phyloP scores from a whole-genome alignment of 2,797 vertebrate genomes.

The Neosalanx taihuensis region DNA sequence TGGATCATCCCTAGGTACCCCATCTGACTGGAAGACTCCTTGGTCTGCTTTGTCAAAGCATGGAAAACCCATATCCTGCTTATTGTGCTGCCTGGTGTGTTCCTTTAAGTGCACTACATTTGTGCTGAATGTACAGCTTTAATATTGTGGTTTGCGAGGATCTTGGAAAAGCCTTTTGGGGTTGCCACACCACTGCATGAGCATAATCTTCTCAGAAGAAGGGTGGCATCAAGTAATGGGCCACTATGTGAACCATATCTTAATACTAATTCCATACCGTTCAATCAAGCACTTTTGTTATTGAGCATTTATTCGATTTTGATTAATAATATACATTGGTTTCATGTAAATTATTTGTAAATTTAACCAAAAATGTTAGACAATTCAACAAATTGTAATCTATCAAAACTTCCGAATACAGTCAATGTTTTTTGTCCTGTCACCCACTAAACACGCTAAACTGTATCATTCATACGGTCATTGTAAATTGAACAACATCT shows the following conservation, averaged over 20 bases:
- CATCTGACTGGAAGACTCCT: constrained; percentile 84
- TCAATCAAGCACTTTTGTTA: constrained; percentile 8
- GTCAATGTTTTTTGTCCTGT: background rate
- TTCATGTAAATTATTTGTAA: too few relatives aligned
- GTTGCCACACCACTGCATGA: constrained; percentile 62
- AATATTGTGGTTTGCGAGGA: constrained; percentile 76
- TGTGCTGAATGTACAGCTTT: constrained; percentile 79
- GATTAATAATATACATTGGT: background rate
- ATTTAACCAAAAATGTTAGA: background rate
- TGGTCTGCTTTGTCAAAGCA: constrained; percentile 79
- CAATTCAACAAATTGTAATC: background rate
- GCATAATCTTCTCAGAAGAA: constrained; percentile 61
- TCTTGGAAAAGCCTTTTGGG: constrained; percentile 69
- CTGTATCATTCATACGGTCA: background rate
- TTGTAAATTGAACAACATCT: constrained; percentile 36
- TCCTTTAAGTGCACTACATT: constrained; percentile 77
- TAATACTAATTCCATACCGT: constrained; percentile 41
- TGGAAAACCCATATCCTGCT: constrained; percentile 89
- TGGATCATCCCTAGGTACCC: constrained; percentile 76
- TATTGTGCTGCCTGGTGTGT: constrained; percentile 75
- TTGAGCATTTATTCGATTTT: background rate
- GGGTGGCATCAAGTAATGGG: constrained; percentile 62
- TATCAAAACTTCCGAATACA: background rate
- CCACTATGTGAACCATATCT: constrained; percentile 43
- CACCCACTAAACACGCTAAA: background rate